Conservation (phyloP, 2,888 invertebrate species). For the Pedicia rivosa region DNA sequence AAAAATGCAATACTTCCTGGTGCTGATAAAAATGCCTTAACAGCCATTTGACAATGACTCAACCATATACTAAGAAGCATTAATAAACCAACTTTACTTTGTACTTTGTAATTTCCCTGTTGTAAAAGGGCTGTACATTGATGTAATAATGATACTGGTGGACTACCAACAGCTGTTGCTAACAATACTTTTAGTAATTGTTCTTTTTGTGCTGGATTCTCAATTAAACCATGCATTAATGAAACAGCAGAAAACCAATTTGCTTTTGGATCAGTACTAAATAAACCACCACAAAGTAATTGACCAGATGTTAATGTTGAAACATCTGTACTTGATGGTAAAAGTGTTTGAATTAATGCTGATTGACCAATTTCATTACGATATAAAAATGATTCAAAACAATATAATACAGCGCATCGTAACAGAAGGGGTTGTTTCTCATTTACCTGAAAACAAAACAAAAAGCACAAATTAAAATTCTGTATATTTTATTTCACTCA, state of each 20-base stretch:
- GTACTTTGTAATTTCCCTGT: conserved; percentile 44
- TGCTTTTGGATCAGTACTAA: conserved; percentile 71
- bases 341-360: conserved; percentile 75
- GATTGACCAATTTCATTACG: conserved; percentile 83
- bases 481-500: no score
- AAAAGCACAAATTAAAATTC: no score
- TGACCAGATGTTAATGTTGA: conserved; percentile 66
- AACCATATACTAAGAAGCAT: conserved; percentile 86
- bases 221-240: conserved; percentile 75
- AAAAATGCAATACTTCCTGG: conserved; percentile 72
- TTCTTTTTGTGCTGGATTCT: conserved; percentile 74
- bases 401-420: conserved; percentile 91
- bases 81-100: conserved; percentile 74
- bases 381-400: conserved; percentile 90
- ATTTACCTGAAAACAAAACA: conserved; percentile 39
- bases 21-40: conserved; percentile 62
- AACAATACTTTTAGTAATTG: conserved; percentile 80
- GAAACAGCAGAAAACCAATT: conserved; percentile 95
- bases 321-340: conserved; percentile 72
- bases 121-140: conserved; percentile 76
- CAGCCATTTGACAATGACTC: conserved; percentile 66
- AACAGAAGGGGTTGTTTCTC: conserved; percentile 87
- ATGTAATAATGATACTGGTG: conserved; percentile 78
- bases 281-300: conserved; percentile 81
- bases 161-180: conserved; percentile 66